Percentiles rank a stretch among this genome's conserved stretches.
Evolutionary conservation across 1,140 invertebrate species (phyloP).

Genomic region (Tetramorium alpestre): DNA sequence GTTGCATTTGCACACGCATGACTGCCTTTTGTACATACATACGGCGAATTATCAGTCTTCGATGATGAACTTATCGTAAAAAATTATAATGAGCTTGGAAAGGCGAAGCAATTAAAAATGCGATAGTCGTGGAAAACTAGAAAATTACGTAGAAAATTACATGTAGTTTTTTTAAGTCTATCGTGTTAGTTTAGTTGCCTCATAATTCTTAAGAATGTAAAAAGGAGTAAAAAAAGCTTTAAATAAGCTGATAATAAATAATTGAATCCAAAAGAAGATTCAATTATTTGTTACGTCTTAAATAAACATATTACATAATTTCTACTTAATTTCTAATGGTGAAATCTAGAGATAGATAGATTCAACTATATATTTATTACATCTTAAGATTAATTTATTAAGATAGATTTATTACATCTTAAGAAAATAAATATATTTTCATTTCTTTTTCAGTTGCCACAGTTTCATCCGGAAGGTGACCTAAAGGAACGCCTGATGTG

Average conservation of each 20-base stretch:
- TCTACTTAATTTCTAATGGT: too few species aligned
- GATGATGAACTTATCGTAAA: neutral
- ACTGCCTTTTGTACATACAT: neutral
- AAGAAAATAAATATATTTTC: too few species aligned
- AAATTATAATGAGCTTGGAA: neutral
- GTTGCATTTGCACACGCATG: neutral
- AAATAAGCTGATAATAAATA: too few species aligned
- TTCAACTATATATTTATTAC: too few species aligned
- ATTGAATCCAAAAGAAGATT: too few species aligned
- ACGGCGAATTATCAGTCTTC: neutral
- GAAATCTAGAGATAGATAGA: too few species aligned
- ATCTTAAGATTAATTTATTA: too few species aligned
- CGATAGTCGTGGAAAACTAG: neutral
- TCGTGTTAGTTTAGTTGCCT: neutral
- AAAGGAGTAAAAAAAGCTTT: neutral
- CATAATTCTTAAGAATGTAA: neutral
- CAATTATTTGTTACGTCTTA: too few species aligned
- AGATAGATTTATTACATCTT: too few species aligned
- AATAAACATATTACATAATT: too few species aligned
- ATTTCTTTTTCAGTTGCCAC: conserved; percentile 22
- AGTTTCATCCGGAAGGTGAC: neutral
- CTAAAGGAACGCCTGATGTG: neutral
- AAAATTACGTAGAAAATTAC: neutral
- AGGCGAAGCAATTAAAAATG: neutral
- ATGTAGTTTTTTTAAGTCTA: neutral